A percentile compares a stretch with the other conserved stretches of the same genome.
phyloP scores from a whole-genome alignment of 2,888 invertebrate genomes.

The Pseudoips prasinana region DNA sequence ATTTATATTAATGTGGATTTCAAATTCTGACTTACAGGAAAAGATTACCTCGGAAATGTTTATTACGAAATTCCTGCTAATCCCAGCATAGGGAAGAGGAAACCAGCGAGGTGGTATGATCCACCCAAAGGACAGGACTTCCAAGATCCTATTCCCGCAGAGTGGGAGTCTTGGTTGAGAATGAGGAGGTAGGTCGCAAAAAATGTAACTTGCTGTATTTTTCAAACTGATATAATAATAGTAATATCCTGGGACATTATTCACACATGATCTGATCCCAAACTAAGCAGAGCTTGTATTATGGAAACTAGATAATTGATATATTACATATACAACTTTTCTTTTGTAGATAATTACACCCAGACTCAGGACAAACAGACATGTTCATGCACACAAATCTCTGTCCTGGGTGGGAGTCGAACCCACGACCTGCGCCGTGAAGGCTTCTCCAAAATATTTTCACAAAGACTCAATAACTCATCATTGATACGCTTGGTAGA shows the following conservation, averaged over 20 bases:
- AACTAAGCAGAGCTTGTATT: too few relatives aligned
- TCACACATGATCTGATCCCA: too few relatives aligned
- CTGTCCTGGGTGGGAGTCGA: too few relatives aligned
- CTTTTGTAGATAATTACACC: too few relatives aligned
- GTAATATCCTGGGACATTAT: too few relatives aligned
- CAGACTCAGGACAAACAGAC: too few relatives aligned
- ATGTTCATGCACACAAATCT: too few relatives aligned
- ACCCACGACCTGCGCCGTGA: too few relatives aligned
- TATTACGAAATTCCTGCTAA: constrained; percentile 90
- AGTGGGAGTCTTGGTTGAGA: constrained; percentile 95
- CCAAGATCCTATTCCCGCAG: constrained; percentile 89
- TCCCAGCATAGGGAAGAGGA: constrained; percentile 84
- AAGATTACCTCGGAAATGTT: constrained; percentile 90
- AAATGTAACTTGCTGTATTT: not conserved
- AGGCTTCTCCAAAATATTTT: not conserved
- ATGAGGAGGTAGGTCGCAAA: constrained; percentile 74
- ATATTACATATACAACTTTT: too few relatives aligned
- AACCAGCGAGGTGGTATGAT: constrained; percentile 87
- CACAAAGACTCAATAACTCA: not conserved
- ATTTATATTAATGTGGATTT: too few relatives aligned
- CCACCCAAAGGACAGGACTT: constrained; percentile 84
- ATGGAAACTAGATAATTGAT: too few relatives aligned
- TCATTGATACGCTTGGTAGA: not conserved
- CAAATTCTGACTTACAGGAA: constrained; percentile 82
- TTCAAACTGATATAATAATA: not conserved